Evolutionary conservation across 2,888 invertebrate genomes (phyloP).

Genomic region (Caradrina kadenii): DNA sequence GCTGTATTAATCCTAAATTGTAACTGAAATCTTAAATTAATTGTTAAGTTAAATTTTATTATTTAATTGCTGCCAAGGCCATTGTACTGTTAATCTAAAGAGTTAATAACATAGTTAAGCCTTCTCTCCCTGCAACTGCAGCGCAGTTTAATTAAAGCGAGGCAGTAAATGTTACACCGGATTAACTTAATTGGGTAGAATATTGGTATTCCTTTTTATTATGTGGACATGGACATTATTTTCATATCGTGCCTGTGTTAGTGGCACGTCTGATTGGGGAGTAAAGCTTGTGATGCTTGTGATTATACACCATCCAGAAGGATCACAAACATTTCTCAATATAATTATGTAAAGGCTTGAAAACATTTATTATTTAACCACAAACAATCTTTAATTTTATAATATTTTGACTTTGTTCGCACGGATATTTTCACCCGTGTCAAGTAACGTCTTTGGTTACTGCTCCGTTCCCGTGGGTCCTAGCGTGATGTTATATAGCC

Average conservation of each 20-base stretch:
- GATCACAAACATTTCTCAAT: neutral
- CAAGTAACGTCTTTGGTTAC: too few species aligned
- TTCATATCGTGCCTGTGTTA: slow-evolving; percentile 4
- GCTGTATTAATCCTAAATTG: too few species aligned
- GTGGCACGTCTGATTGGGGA: neutral
- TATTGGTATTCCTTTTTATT: slow-evolving; percentile 42
- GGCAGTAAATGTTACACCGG: slow-evolving; percentile 33
- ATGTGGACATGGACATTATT: slow-evolving; percentile 18
- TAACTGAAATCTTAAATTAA: too few species aligned
- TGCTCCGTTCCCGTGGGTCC: too few species aligned
- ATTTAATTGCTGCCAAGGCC: slow-evolving; percentile 14
- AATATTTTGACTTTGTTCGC: too few species aligned
- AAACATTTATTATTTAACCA: neutral
- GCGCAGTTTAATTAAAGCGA: slow-evolving; percentile 52
- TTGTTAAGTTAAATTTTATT: slow-evolving; percentile 17
- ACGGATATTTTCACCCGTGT: too few species aligned
- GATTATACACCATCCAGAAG: neutral
- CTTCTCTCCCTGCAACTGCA: neutral
- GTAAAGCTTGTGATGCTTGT: neutral
- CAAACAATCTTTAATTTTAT: too few species aligned
- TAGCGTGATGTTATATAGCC: too few species aligned
- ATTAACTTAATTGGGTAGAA: slow-evolving; percentile 45
- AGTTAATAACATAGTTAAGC: slow-evolving; percentile 28
- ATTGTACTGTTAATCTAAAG: slow-evolving; percentile 14
- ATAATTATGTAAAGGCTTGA: too few species aligned